A percentile compares a stretch with the other conserved stretches of the same genome.
phyloP scores from a whole-genome alignment of 2,888 invertebrate genomes.

The Zelleria hepariella region DNA sequence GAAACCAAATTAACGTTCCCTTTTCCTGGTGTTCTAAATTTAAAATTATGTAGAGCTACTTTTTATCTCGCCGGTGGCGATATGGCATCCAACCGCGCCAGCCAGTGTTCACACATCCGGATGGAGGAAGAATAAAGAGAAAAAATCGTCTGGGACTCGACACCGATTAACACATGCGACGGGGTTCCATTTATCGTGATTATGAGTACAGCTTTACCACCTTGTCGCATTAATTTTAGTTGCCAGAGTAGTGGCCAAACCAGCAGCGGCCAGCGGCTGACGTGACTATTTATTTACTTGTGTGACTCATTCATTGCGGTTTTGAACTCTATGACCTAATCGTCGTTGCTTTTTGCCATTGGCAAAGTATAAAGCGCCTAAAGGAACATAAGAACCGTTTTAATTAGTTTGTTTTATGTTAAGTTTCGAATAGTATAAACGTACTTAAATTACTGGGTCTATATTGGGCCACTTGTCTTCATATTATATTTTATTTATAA shows the following conservation, averaged over 20 bases:
- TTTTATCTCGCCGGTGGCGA: conserved; percentile 32
- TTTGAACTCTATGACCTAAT: not conserved
- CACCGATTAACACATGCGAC: not conserved
- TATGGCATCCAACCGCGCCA: not conserved
- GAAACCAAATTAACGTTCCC: conserved; percentile 7
- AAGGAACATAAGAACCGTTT: too few species aligned
- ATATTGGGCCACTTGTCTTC: too few species aligned
- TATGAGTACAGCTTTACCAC: not conserved
- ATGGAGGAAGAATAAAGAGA: not conserved
- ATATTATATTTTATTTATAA: too few species aligned
- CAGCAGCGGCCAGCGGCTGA: not conserved
- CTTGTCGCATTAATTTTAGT: not conserved
- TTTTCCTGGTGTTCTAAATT: conserved; percentile 34
- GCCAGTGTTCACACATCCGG: not conserved
- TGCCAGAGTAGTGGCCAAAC: not conserved
- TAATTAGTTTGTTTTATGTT: too few species aligned
- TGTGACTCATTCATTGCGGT: not conserved
- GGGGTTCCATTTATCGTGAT: not conserved
- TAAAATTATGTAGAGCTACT: too few species aligned
- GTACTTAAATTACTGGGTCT: too few species aligned
- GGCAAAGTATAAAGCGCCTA: not conserved
- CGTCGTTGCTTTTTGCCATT: not conserved
- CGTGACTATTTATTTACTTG: not conserved
- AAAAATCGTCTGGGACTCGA: not conserved
- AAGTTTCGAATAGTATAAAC: too few species aligned